Conservation (phyloP, 2,797 vertebrate species). For the Hemitrygon akajei region DNA sequence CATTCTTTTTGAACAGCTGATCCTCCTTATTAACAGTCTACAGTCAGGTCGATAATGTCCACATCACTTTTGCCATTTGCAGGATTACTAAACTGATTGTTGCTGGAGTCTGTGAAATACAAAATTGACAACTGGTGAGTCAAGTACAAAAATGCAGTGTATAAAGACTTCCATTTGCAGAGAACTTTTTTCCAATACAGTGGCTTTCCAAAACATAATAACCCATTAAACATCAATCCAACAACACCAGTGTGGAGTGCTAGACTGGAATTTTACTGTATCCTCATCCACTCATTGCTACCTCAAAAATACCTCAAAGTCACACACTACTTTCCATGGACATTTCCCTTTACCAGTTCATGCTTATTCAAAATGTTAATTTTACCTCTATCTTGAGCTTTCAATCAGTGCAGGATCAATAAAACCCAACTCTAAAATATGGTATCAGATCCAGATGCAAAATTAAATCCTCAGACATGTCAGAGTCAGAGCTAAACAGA, state of each 20-base stretch:
- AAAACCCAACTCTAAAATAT: neutral
- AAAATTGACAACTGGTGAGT: constrained; percentile 19
- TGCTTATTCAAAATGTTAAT: too few species aligned
- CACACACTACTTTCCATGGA: too few species aligned
- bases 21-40: constrained; percentile 23
- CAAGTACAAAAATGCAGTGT: neutral
- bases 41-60: constrained; percentile 34
- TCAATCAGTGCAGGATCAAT: neutral
- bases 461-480: neutral
- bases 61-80: constrained; percentile 12
- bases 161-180: neutral
- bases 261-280: too few species aligned
- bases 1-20: neutral
- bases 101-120: constrained; percentile 32
- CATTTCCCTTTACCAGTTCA: too few species aligned
- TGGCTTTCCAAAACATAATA: neutral
- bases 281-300: too few species aligned
- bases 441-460: neutral
- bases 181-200: neutral
- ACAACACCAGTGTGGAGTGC: too few species aligned
- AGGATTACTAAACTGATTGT: constrained; percentile 17
- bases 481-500: neutral
- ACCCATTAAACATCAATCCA: too few species aligned
- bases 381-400: neutral
- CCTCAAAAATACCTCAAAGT: too few species aligned